Base-by-base conservation (phyloP, 2,113 vertebrate genomes). In the Grammomys dolichurus region DNA sequence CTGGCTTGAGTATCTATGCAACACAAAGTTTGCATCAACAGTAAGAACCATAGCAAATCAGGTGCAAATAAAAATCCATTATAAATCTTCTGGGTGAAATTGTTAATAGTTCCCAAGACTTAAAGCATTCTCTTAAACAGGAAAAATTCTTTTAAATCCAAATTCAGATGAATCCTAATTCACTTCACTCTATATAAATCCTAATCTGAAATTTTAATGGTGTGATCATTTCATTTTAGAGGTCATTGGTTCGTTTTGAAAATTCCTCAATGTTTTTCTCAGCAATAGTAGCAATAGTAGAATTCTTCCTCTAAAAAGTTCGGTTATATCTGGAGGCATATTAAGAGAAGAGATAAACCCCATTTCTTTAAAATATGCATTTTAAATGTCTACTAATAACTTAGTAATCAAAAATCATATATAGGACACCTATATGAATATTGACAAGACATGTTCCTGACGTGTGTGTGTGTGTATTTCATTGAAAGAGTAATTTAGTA, bases 381-480 rank as follows among this genome's bases (percentile, higher is more conserved):
- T 95, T 93, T 96, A 28, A 85, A 87, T 88, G 69, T 94, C 95
- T 96, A 69, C 73, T 96, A 97, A 95, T 92, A 95, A 76, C 46
- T 90, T 72, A 89, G 88, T 80, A 94, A 93, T 22, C 36, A 54
- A 94, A 73, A 24, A 75, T 93, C 75, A 43, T 80, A 43, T 87
- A 90, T 58, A 78, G 48, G 28, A 93, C 43, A 97, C 75, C 56
- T 97, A 51, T 92, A 89, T 97, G 97, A 97, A 93, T 96, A 96
- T 97, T 97, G 96, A 95, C 90, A 77, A 97, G 92, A 96, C 58
- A 92, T 94, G 89, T 96, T 94, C 76, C 67, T 67, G 88, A 91
- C 60, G 81, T 95, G 31, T 87, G 40, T 28, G 9, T 96, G 63
- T 96, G 76, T 96, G 63, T 95, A 89, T 93, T 86, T 97, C 94